Percentiles rank a stretch among this genome's conserved stretches.
These are phyloP conservation scores for Drosophila punjabiensis DNA, from an alignment of 1,140 invertebrate genomes.

Conservation along the genomic window DNA sequence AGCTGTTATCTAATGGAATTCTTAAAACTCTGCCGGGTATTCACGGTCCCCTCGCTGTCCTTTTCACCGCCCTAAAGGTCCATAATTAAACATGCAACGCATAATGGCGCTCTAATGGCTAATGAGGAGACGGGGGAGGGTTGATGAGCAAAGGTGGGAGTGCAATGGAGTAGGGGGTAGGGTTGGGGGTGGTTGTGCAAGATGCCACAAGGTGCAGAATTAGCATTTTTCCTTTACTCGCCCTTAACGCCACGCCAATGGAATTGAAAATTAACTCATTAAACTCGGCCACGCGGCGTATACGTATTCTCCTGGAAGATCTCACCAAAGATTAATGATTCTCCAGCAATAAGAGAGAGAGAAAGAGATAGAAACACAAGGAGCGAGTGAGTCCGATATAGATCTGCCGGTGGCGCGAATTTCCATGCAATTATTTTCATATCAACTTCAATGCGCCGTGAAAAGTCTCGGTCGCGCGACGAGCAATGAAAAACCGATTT, in stretches of 20 bases:
- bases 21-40: constrained; percentile 27
- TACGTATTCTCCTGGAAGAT: constrained; percentile 47
- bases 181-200: constrained; percentile 8
- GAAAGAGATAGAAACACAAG: constrained; percentile 26
- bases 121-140: constrained; percentile 50
- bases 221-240: constrained; percentile 69
- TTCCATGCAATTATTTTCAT: constrained; percentile 80
- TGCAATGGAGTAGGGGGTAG: too few relatives aligned
- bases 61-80: constrained; percentile 3
- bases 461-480: constrained; percentile 55
- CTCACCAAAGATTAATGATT: constrained; percentile 46
- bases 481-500: constrained; percentile 79
- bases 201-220: constrained; percentile 53
- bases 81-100: constrained; percentile 79
- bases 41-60: not conserved
- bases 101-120: constrained; percentile 80
- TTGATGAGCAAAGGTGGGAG: not conserved
- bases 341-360: not conserved
- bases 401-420: constrained; percentile 52
- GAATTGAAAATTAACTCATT: constrained; percentile 83
- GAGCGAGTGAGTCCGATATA: constrained; percentile 7
- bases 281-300: constrained; percentile 56
- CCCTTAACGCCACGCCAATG: constrained; percentile 52
- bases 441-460: constrained; percentile 77
- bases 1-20: constrained; percentile 53